A percentile compares a stretch with the other conserved stretches of the same genome.
These are phyloP conservation scores for Trilocha varians DNA, from an alignment of 2,888 invertebrate genomes.

Conservation along the genomic window DNA sequence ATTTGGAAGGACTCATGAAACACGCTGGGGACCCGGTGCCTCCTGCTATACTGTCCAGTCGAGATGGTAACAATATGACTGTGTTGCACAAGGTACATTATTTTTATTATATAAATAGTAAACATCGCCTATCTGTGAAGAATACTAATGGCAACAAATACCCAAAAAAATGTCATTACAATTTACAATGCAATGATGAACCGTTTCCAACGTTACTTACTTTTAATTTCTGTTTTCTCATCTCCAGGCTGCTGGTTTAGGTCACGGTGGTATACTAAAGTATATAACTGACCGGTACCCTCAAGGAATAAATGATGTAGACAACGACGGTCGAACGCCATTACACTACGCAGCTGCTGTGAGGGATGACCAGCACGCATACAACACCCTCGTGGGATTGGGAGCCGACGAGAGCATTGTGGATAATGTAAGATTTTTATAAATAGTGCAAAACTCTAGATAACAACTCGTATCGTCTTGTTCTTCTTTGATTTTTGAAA, in stretches of 20 bases:
- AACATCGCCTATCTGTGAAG: no score
- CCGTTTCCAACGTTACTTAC: not conserved
- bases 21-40: slow-evolving; percentile 80
- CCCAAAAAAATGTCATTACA: no score
- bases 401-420: slow-evolving; percentile 89
- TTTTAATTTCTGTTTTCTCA: not conserved
- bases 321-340: slow-evolving; percentile 89
- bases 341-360: slow-evolving; percentile 90
- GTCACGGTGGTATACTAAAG: slow-evolving; percentile 81
- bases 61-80: slow-evolving; percentile 86
- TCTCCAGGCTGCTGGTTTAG: slow-evolving; percentile 84
- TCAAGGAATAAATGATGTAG: slow-evolving; percentile 78
- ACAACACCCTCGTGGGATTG: slow-evolving; percentile 81
- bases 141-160: no score
- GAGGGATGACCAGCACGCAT: slow-evolving; percentile 85
- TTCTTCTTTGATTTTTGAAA: no score
- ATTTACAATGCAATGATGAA: no score
- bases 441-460: no score
- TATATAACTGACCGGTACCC: slow-evolving; percentile 81
- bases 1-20: slow-evolving; percentile 79
- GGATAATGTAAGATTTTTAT: slow-evolving; percentile 80
- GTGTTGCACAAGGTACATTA: slow-evolving; percentile 85
- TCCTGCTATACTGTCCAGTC: slow-evolving; percentile 80
- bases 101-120: not conserved
- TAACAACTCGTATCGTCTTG: no score